Evolutionary conservation across 1,140 invertebrate species (phyloP), one percentile per base, ranked within the genome.

Genomic region (Ruditapes philippinarum): DNA sequence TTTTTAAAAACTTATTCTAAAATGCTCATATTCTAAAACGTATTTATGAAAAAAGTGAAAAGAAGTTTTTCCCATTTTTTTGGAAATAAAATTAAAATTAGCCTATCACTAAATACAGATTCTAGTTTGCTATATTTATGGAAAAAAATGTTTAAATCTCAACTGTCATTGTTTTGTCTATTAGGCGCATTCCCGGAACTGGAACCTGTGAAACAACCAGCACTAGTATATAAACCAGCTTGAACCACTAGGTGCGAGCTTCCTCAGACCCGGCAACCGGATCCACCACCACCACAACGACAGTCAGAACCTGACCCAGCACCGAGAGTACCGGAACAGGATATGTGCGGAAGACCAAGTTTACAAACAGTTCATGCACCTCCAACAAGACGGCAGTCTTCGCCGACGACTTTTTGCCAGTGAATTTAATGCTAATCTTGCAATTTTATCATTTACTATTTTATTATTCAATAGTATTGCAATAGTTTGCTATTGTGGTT

Each of bases 341-440:
- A 33, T 49, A 17, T 74, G 31, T 62, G 51, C 33, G 33, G 28
- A 45, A 65, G 54, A 74, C 54, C 51, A 17, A 22, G 65, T 25
- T 74, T 79, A 70, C 88, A 57, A 17, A 79, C 74, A 22, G 57
- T 62, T 40, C 70, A 78, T 36, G 42, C 80, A 17, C 80, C 33
- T 19, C 78, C 83, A 28, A 57, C 74, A 17, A 51, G 33, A 25
- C 68, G 85, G 11, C 42, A 74, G 19, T n/a, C 89, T 22, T 60
- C 84, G 25, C 49, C 79, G 84, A 90, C 68, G 90, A 91, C 74
- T 91, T 91, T 62, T 57, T 89, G 19, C 87, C 89, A 42, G 90
- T 91, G 78, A 88, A 83, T 88, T n/a, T n/a, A n/a, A n/a, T n/a
- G n/a, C n/a, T n/a, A n/a, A n/a, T n/a, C n/a, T n/a, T n/a, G n/a